A percentile compares a stretch with the other conserved stretches of the same genome.
phyloP scores from a whole-genome alignment of 2,113 vertebrate genomes.

The Callocephalon fimbriatum region DNA sequence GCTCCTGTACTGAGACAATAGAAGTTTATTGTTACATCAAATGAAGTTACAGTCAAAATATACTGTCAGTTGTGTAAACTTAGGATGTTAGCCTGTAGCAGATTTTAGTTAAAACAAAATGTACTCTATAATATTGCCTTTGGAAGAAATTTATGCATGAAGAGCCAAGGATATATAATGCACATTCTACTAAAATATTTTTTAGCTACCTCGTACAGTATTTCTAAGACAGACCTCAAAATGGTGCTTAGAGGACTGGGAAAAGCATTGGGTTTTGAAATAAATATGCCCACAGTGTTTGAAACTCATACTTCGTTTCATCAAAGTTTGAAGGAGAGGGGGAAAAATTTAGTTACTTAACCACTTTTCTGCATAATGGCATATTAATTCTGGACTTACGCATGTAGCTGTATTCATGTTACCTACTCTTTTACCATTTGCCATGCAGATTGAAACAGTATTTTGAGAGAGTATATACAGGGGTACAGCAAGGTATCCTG shows the following conservation, averaged over 20 bases:
- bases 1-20: not conserved
- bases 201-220: not conserved
- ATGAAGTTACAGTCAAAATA: not conserved
- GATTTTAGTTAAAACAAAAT: not conserved
- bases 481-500: not conserved
- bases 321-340: not conserved
- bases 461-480: not conserved
- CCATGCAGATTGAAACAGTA: fast-evolving
- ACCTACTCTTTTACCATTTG: not conserved
- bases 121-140: not conserved
- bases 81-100: conserved; percentile 4
- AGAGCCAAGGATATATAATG: not conserved
- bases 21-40: not conserved
- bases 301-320: not conserved
- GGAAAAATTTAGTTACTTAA: not conserved
- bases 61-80: not conserved
- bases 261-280: not conserved
- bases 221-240: not conserved
- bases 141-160: not conserved
- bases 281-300: not conserved
- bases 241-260: not conserved
- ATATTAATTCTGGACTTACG: not conserved
- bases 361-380: not conserved
- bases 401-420: not conserved
- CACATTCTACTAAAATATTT: not conserved